These are phyloP conservation scores for Gouania willdenowi DNA, from an alignment of 2,797 vertebrate genomes.

Conservation along the genomic window DNA sequence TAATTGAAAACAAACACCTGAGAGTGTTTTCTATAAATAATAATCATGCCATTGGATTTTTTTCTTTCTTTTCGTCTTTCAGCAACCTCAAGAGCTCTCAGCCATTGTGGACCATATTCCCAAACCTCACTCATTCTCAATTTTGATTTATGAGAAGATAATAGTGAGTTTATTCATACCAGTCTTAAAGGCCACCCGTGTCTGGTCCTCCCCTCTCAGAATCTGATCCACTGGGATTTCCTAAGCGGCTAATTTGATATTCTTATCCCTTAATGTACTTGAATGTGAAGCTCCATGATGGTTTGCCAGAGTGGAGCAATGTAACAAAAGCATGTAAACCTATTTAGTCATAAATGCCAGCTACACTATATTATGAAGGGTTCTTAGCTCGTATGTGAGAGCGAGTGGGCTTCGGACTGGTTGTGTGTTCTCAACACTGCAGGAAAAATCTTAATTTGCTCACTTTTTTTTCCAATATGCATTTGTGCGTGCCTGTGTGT, in stretches of 20 bases:
- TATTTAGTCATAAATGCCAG: conserved; percentile 32
- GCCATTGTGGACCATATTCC: too few relatives aligned
- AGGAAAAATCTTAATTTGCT: conserved; percentile 38
- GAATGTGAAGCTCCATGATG: conserved; percentile 7
- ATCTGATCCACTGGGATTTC: conserved; percentile 29
- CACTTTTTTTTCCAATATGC: too few relatives aligned
- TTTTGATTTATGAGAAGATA: conserved; percentile 35
- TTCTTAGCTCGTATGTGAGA: conserved; percentile 5
- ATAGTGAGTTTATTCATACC: conserved; percentile 31
- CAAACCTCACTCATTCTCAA: too few relatives aligned
- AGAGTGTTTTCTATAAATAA: too few relatives aligned
- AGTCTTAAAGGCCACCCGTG: conserved; percentile 26
- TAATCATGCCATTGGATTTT: too few relatives aligned
- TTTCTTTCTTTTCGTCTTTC: too few relatives aligned
- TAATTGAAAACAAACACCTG: too few relatives aligned
- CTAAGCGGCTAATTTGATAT: conserved; percentile 34
- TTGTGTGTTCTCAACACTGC: conserved; percentile 18
- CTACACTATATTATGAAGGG: conserved; percentile 26
- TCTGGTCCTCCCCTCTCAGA: conserved; percentile 22
- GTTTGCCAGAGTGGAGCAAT: conserved; percentile 21
- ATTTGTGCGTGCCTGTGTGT: background rate
- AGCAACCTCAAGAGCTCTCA: too few relatives aligned
- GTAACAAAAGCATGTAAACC: conserved; percentile 20
- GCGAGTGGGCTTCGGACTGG: conserved; percentile 13
- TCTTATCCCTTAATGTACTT: conserved; percentile 40